Percentiles rank a stretch among this genome's conserved stretches.
Conservation (phyloP, 2,797 vertebrate species). For the Hafferia zeledoni region DNA sequence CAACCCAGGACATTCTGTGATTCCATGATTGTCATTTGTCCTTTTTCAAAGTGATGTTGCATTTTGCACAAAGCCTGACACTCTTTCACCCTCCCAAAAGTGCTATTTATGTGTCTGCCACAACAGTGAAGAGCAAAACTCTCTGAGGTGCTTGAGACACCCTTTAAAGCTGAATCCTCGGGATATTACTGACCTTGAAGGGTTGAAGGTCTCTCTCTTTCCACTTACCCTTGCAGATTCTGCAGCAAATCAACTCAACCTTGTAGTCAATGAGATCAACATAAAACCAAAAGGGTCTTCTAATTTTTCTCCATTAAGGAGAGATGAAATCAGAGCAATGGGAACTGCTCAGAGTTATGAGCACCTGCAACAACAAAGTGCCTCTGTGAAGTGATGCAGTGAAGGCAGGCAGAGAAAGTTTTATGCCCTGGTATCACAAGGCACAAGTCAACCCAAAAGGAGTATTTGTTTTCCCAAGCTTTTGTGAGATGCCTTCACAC, state of each 20-base stretch:
- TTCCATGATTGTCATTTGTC: neutral
- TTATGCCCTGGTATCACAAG: neutral
- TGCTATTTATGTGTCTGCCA: neutral
- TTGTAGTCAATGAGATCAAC: neutral
- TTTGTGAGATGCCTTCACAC: neutral
- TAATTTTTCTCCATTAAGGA: neutral
- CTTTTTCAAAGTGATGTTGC: neutral
- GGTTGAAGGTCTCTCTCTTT: neutral
- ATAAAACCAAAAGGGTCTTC: neutral
- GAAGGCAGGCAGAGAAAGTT: neutral
- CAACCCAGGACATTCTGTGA: neutral
- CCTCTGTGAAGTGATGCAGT: neutral
- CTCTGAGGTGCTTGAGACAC: neutral
- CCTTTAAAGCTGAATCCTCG: neutral
- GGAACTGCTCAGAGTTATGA: neutral
- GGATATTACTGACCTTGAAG: neutral
- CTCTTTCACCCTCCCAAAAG: neutral
- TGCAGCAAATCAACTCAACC: neutral
- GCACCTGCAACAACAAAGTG: neutral
- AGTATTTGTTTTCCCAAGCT: neutral
- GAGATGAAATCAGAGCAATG: neutral
- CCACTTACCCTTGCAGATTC: neutral
- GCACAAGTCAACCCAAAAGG: neutral
- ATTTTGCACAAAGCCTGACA: neutral
- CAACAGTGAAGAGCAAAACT: neutral